A percentile compares a stretch with the other conserved stretches of the same genome.
phyloP scores from a whole-genome alignment of 2,888 invertebrate genomes.

The Latrodectus hesperus region DNA sequence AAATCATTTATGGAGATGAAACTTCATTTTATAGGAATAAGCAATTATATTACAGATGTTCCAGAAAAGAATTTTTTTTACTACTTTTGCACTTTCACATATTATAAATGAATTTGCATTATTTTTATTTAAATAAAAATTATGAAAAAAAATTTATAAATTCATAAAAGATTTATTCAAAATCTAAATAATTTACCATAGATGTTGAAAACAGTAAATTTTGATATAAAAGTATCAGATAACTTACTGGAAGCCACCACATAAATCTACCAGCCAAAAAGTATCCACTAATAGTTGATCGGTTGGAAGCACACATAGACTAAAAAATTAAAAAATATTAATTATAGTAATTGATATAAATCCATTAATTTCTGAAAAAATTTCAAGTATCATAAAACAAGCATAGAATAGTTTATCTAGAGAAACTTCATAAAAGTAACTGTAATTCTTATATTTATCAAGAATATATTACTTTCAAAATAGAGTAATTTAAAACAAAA shows the following conservation, averaged over 20 bases:
- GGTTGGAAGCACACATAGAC: constrained; percentile 75
- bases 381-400: neutral
- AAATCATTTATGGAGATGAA: no score
- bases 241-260: constrained; percentile 76
- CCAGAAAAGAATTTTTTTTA: no score
- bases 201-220: constrained; percentile 76
- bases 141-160: no score
- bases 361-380: neutral
- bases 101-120: no score
- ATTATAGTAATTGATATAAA: no score
- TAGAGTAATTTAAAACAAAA: no score
- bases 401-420: neutral
- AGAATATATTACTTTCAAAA: neutral
- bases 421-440: neutral
- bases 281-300: constrained; percentile 75
- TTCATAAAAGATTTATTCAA: no score
- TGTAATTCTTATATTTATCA: neutral
- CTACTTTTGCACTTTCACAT: no score
- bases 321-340: constrained; percentile 71
- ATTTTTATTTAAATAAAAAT: no score
- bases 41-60: no score
- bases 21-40: no score
- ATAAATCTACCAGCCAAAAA: constrained; percentile 77
- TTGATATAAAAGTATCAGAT: neutral
- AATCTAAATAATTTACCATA: constrained; percentile 73